Conservation (phyloP, 2,113 vertebrate species). For the Macrotus californicus region DNA sequence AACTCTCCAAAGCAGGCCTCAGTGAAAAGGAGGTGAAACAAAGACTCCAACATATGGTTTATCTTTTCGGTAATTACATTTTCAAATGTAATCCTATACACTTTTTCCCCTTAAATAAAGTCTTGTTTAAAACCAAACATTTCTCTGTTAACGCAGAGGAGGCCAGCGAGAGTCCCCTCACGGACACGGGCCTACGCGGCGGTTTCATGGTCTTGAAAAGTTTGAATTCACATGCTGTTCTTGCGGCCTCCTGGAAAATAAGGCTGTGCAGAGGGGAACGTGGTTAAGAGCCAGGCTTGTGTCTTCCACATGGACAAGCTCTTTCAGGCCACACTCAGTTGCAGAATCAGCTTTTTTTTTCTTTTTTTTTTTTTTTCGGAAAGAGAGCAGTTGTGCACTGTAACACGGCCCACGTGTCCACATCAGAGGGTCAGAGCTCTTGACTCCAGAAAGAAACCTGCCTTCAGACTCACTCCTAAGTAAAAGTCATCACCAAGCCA, state of each 20-base stretch:
- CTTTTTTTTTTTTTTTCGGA: neutral
- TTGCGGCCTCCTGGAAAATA: slow-evolving; percentile 46
- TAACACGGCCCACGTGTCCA: neutral
- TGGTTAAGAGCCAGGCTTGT: neutral
- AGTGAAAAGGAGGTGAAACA: slow-evolving; percentile 34
- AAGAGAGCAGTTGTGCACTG: neutral
- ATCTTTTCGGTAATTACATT: slow-evolving; percentile 73
- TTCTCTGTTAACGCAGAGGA: slow-evolving; percentile 56
- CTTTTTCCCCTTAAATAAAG: slow-evolving; percentile 65
- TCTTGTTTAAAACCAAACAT: slow-evolving; percentile 72
- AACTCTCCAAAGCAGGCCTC: slow-evolving; percentile 28
- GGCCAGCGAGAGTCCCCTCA: slow-evolving; percentile 46
- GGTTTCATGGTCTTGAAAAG: slow-evolving; percentile 71
- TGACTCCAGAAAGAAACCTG: neutral
- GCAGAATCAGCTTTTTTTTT: slow-evolving; percentile 52
- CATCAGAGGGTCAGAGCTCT: neutral
- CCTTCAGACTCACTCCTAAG: neutral
- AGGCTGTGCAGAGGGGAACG: slow-evolving; percentile 20
- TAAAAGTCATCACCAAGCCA: too few relatives aligned
- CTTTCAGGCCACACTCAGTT: slow-evolving; percentile 50
- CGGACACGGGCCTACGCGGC: slow-evolving; percentile 50
- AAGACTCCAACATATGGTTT: slow-evolving; percentile 58
- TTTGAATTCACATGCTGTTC: slow-evolving; percentile 64
- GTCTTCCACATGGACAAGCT: slow-evolving; percentile 50
- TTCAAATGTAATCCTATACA: slow-evolving; percentile 69